phyloP scores from a whole-genome alignment of 2,797 vertebrate genomes.

The Buceros bicornis region DNA sequence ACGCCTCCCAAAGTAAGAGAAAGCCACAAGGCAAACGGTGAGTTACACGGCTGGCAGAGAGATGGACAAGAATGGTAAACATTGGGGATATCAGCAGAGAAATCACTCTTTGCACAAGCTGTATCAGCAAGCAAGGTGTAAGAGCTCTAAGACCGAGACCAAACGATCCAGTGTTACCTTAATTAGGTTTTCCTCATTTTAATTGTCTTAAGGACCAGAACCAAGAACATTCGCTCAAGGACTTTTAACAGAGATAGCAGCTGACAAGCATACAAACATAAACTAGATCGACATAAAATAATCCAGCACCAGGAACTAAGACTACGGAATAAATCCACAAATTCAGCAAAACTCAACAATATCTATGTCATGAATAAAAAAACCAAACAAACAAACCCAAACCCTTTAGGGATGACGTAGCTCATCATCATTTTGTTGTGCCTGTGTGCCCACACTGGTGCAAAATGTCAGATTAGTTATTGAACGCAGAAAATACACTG shows the following conservation, averaged over 20 bases:
- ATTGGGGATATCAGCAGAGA: background rate
- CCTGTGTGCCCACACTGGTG: background rate
- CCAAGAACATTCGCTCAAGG: background rate
- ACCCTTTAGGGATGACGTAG: background rate
- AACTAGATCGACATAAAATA: background rate
- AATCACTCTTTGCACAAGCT: background rate
- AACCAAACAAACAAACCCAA: background rate
- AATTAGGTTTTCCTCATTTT: background rate
- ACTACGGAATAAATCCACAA: background rate
- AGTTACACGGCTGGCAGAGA: background rate
- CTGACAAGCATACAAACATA: background rate
- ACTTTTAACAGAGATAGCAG: background rate
- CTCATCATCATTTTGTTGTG: background rate
- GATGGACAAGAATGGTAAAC: background rate
- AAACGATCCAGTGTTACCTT: background rate
- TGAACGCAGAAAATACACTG: background rate
- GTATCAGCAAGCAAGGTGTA: background rate
- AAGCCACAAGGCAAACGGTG: background rate
- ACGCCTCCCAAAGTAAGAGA: background rate
- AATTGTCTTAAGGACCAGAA: slow-evolving; percentile 18
- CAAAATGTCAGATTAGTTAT: background rate
- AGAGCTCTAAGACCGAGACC: background rate
- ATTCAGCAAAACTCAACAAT: background rate
- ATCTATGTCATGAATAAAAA: background rate
- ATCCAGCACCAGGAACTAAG: background rate